Evolutionary conservation across 2,888 invertebrate genomes (phyloP), one percentile per base, ranked within the genome.

Genomic region (Agrilus mali): DNA sequence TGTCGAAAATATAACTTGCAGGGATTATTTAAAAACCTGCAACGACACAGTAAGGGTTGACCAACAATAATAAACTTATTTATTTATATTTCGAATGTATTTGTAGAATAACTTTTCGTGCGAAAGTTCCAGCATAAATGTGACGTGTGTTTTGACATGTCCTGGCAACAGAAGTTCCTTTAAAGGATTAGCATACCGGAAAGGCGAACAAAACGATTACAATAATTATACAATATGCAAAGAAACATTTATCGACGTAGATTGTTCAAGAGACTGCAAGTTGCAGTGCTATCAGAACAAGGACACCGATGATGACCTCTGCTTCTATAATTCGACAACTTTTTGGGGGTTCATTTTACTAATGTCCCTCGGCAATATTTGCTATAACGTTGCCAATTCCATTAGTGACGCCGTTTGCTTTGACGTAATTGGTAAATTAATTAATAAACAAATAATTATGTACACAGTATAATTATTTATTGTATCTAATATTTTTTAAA

Each of bases 391-490:
- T 0, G 78, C 82, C 31, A 86, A 90, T 56, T 87, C 85, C 38
- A 81, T 93, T 33, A 85, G 86, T 33, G 94, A 94, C 64, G 89
- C 92, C 1, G 82, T 93, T 27, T 89, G 90, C 61, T 92, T 92
- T 58, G 87, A 92, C 64, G 77, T 88, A 17, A 70, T 94, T 33
- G 87, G 86, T 78, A 62, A 68, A 70, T 62, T 5, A 10, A 16
- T n/a, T 3, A 8, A 8, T 35, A 2, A 15, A 4, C 7, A 34
- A 14, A 35, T 16, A 20, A 20, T 20, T 20, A 20, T 20, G 4
- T 4, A 17, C 4, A 17, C 2, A 4, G 2, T 17, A 17, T 17
- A 17, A 4, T 17, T 20, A 5, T 3, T 6, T 20, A 5, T 6
- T n/a, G n/a, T n/a, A n/a, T n/a, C n/a, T n/a, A n/a, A n/a, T 20